phyloP scores from a whole-genome alignment of 2,113 vertebrate genomes.

The Raja brachyura region DNA sequence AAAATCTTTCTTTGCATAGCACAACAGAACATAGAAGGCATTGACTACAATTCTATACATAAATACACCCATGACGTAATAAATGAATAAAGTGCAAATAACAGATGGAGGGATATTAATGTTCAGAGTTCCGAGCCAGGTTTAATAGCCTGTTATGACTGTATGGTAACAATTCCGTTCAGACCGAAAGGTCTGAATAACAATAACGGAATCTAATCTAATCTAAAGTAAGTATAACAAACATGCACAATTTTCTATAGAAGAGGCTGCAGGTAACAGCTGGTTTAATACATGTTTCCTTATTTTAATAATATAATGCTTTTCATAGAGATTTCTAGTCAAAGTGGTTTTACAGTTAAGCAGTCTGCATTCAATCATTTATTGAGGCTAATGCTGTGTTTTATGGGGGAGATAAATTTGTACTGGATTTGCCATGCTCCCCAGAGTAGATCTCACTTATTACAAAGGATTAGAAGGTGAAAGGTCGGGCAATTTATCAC shows the following conservation, averaged over 20 bases:
- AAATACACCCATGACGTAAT: no score
- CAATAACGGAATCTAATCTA: no score
- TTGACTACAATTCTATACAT: no score
- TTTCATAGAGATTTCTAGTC: not conserved
- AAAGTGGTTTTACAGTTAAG: slow-evolving; percentile 25
- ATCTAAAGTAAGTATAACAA: no score
- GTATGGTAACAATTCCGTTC: no score
- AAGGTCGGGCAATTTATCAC: slow-evolving; percentile 31
- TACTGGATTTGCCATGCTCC: slow-evolving; percentile 29
- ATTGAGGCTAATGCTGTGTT: slow-evolving; percentile 20
- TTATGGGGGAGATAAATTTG: slow-evolving; percentile 33
- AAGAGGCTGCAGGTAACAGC: not conserved
- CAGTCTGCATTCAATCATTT: slow-evolving; percentile 7
- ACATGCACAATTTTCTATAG: not conserved
- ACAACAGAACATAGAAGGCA: no score
- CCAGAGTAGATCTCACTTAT: slow-evolving; percentile 30
- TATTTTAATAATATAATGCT: slow-evolving; percentile 14
- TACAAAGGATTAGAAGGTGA: slow-evolving; percentile 36
- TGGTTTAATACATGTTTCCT: not conserved
- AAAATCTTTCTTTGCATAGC: no score
- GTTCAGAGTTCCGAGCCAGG: no score
- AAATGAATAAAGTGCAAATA: no score
- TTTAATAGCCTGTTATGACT: no score
- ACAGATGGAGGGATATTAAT: no score
- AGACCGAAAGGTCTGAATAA: no score